Percentiles rank a stretch among this genome's conserved stretches.
Evolutionary conservation across 2,113 vertebrate species (phyloP).

Genomic region (Salvelinus sp.): DNA sequence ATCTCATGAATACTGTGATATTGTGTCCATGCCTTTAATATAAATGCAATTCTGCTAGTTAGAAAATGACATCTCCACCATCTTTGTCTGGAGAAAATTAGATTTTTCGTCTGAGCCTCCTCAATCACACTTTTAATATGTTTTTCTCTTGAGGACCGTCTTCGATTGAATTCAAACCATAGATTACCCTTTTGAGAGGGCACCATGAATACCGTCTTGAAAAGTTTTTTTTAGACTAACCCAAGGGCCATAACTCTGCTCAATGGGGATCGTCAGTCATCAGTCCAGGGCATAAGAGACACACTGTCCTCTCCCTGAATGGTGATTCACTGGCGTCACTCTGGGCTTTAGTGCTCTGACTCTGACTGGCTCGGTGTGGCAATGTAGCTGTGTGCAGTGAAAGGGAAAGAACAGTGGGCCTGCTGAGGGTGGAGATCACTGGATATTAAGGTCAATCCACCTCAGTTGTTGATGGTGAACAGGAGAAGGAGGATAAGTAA

Average conservation of each 20-base stretch:
- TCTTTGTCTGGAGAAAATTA: too few relatives aligned
- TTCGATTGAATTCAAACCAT: background rate
- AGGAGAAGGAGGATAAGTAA: background rate
- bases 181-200: background rate
- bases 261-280: background rate
- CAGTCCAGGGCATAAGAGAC: background rate
- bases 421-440: too few relatives aligned
- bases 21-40: too few relatives aligned
- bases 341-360: background rate
- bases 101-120: background rate
- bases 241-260: background rate
- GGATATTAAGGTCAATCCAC: too few relatives aligned
- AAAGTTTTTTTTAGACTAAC: background rate
- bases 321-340: background rate
- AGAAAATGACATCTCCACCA: too few relatives aligned
- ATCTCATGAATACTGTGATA: background rate
- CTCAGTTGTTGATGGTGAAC: too few relatives aligned
- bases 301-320: constrained; percentile 1
- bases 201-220: background rate
- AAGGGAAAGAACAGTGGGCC: too few relatives aligned
- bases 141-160: background rate
- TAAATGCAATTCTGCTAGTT: background rate
- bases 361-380: background rate
- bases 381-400: too few relatives aligned
- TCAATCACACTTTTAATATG: too few relatives aligned